phyloP scores from a whole-genome alignment of 2,113 vertebrate species.

The Ammodytes dubius region DNA sequence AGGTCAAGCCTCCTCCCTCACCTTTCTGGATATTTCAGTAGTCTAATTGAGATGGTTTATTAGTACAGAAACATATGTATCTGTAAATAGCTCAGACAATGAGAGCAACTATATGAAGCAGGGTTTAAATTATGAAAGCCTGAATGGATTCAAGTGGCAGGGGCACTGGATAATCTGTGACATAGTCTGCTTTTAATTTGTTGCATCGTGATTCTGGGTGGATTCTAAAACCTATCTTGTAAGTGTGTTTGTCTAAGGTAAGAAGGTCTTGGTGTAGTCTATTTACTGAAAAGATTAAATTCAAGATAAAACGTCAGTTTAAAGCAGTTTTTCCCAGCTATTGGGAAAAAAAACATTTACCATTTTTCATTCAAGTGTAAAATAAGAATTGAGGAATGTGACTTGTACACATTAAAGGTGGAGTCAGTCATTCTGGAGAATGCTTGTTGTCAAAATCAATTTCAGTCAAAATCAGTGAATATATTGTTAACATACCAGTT shows the following conservation, averaged over 20 bases:
- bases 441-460: too few relatives aligned
- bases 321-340: not conserved
- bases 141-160: conserved; percentile 6
- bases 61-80: conserved; percentile 57
- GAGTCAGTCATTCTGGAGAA: too few relatives aligned
- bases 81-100: conserved; percentile 44
- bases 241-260: not conserved
- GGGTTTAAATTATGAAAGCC: conserved; percentile 53
- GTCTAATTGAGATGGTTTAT: conserved; percentile 70
- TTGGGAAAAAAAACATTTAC: too few relatives aligned
- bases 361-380: conserved; percentile 1
- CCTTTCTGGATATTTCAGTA: conserved; percentile 53
- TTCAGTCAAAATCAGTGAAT: too few relatives aligned
- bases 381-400: not conserved
- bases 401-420: not conserved
- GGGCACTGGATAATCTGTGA: not conserved
- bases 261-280: not conserved
- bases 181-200: conserved; percentile 31
- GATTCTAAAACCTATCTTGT: not conserved
- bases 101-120: conserved; percentile 51
- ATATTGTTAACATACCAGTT: too few relatives aligned
- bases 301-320: not conserved
- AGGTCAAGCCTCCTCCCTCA: conserved; percentile 55
- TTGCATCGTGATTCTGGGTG: not conserved
- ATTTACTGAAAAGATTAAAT: not conserved